Conservation (phyloP, 2,888 invertebrate species). For the Leucoma salicis region DNA sequence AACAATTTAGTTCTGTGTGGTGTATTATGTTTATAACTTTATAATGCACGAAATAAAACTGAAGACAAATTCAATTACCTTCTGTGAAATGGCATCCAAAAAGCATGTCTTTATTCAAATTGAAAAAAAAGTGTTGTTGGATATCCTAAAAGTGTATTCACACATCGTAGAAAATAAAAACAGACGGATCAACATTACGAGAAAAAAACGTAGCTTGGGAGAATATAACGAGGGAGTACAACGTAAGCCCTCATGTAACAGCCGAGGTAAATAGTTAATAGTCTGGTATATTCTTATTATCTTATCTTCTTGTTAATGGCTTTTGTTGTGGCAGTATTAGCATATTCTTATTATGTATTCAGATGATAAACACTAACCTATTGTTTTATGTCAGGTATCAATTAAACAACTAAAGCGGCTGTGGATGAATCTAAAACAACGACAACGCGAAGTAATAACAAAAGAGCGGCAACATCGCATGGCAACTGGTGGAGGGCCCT, state of each 20-base stretch:
- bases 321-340: background rate
- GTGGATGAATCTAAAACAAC: slow-evolving; percentile 25
- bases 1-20: no score
- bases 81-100: no score
- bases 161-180: background rate
- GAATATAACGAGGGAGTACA: slow-evolving; percentile 7
- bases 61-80: no score
- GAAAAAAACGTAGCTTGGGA: slow-evolving; percentile 9
- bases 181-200: slow-evolving; percentile 2
- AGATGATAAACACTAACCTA: slow-evolving; percentile 5
- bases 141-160: no score
- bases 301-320: background rate
- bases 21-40: no score
- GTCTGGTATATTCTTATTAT: background rate
- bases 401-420: slow-evolving; percentile 19
- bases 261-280: background rate
- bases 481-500: slow-evolving; percentile 3
- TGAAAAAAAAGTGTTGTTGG: no score
- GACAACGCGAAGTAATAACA: slow-evolving; percentile 14
- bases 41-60: no score
- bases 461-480: slow-evolving; percentile 13
- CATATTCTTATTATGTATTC: background rate
- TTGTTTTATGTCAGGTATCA: slow-evolving; percentile 1
- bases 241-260: slow-evolving; percentile 3
- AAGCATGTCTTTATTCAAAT: no score